phyloP scores from a whole-genome alignment of 2,888 invertebrate species.

The Heliconius sara region DNA sequence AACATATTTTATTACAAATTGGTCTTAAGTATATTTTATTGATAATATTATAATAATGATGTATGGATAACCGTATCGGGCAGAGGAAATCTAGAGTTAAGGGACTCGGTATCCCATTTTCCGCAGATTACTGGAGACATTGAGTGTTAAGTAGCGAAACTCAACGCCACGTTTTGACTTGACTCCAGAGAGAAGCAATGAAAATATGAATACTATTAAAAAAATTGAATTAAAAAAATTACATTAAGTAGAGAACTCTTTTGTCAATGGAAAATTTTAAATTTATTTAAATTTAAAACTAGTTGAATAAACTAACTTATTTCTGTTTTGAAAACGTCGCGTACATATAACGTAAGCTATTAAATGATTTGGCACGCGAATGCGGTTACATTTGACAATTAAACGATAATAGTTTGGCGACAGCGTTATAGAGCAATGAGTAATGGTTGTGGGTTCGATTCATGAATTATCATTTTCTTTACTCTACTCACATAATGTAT shows the following conservation, averaged over 20 bases:
- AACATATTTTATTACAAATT: no score
- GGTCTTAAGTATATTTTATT: no score
- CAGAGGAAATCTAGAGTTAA: no score
- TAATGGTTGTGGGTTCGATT: background rate
- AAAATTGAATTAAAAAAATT: no score
- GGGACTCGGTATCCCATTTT: no score
- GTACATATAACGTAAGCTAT: constrained; percentile 87
- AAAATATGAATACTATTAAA: no score
- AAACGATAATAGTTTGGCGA: constrained; percentile 10
- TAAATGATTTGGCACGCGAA: constrained; percentile 20
- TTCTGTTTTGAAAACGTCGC: constrained; percentile 87
- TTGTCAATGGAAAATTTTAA: background rate
- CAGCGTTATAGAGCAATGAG: background rate
- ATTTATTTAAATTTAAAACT: constrained; percentile 26
- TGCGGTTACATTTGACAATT: constrained; percentile 9
- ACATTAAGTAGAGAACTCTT: background rate
- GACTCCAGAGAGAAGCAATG: no score
- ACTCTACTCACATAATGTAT: constrained; percentile 75
- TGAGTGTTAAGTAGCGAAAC: no score
- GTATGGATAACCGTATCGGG: no score
- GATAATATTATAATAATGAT: no score
- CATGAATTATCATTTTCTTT: constrained; percentile 86
- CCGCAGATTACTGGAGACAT: no score
- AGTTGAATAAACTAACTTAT: constrained; percentile 36
- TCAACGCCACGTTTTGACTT: no score